Percentiles rank a stretch among this genome's conserved stretches.
phyloP scores from a whole-genome alignment of 2,797 vertebrate genomes.

The Acropternis orthonyx region DNA sequence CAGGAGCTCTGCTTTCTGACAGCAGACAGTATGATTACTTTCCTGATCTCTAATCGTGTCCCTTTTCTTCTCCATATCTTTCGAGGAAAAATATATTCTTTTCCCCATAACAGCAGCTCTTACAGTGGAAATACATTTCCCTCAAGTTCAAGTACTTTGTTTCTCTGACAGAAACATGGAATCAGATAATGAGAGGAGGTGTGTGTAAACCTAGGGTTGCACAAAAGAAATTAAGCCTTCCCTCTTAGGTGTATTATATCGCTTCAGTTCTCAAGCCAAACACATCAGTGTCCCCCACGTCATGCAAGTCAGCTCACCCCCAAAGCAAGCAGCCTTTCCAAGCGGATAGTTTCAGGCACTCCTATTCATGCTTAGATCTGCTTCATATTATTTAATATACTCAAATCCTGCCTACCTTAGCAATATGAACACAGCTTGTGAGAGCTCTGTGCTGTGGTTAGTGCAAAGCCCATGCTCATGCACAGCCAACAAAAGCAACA shows the following conservation, averaged over 20 bases:
- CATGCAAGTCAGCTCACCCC: background rate
- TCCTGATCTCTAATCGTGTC: background rate
- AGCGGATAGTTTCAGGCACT: background rate
- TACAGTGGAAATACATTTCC: background rate
- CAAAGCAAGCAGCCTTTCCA: background rate
- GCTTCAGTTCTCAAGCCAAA: background rate
- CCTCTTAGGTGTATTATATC: background rate
- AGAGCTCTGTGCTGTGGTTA: background rate
- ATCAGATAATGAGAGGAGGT: background rate
- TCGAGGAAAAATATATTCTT: background rate
- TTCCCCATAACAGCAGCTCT: background rate
- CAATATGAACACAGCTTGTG: background rate
- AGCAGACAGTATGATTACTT: background rate
- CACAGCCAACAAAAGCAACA: slow-evolving; percentile 7
- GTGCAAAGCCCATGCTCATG: background rate
- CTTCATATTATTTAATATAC: background rate
- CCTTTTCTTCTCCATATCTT: background rate
- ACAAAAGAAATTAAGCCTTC: background rate
- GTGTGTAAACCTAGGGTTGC: background rate
- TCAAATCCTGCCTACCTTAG: background rate
- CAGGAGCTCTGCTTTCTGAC: background rate
- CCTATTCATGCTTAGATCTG: background rate
- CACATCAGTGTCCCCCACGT: fast-evolving
- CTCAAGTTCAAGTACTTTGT: background rate
- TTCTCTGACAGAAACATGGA: background rate